Evolutionary conservation across 2,888 invertebrate genomes (phyloP).

Genomic region (Thysanoteuthis rhombus): DNA sequence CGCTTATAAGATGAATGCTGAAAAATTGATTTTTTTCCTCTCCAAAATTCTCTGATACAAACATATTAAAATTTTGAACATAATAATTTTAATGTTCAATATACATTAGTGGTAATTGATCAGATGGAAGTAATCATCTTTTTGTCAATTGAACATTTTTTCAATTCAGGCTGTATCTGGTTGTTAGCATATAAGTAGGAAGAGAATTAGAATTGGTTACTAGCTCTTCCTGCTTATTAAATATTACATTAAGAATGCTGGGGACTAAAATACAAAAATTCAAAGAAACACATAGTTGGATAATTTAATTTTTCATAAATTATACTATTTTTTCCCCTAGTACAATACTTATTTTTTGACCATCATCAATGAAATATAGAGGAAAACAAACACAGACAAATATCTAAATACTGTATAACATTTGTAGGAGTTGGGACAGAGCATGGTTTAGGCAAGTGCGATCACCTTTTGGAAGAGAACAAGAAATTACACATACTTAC

Average conservation of each 20-base stretch:
- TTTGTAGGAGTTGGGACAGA: neutral
- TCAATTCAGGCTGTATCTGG: neutral
- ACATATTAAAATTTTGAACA: no score
- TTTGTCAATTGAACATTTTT: neutral
- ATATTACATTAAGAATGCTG: neutral
- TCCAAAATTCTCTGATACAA: neutral
- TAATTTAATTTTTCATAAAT: neutral
- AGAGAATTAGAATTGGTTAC: neutral
- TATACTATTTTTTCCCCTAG: neutral
- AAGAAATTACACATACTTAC: constrained; percentile 12
- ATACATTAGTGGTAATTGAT: neutral
- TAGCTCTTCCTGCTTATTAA: neutral
- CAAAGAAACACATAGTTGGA: no score
- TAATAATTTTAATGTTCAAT: neutral
- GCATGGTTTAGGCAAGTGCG: neutral
- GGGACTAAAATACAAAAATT: neutral
- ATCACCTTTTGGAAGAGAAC: neutral
- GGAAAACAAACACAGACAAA: neutral
- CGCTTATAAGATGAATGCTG: neutral
- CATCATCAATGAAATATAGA: constrained; percentile 12
- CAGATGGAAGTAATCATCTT: no score
- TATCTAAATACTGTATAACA: neutral
- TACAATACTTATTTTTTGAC: neutral
- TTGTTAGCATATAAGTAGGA: neutral
- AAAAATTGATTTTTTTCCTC: neutral